phyloP scores from a whole-genome alignment of 2,888 invertebrate genomes.

The Ceriagrion tenellum region DNA sequence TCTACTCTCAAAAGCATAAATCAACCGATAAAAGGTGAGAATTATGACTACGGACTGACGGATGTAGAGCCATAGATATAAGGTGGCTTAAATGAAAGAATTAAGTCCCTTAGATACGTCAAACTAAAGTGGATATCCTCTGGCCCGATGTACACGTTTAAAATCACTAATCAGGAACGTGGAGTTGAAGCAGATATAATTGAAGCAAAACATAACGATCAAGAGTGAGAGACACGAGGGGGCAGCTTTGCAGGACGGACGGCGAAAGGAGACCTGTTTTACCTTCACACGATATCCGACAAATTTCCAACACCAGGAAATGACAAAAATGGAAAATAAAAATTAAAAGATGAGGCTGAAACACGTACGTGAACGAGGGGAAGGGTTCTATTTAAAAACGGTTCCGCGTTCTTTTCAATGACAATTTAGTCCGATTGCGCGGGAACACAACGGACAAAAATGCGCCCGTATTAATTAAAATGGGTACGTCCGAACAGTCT shows the following conservation, averaged over 20 bases:
- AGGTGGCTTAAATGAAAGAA: neutral
- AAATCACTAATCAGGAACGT: neutral
- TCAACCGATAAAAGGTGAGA: neutral
- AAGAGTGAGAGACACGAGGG: neutral
- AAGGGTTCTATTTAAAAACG: neutral
- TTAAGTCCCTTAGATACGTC: neutral
- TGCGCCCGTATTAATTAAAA: neutral
- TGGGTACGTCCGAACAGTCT: neutral
- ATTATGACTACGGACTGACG: neutral
- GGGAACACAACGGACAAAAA: neutral
- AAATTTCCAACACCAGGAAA: neutral
- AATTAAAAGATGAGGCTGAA: neutral
- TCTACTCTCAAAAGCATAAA: neutral
- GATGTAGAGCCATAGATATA: neutral
- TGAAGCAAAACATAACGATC: conserved; percentile 1
- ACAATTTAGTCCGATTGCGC: neutral
- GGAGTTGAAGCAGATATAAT: neutral
- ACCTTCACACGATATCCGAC: neutral
- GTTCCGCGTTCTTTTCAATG: neutral
- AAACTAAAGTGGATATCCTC: neutral
- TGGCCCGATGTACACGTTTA: neutral
- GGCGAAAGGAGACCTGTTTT: neutral
- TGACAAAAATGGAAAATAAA: neutral
- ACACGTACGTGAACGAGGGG: neutral
- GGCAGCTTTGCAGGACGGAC: neutral